Conservation (phyloP, 2,797 vertebrate genomes). For the Acropternis orthonyx region DNA sequence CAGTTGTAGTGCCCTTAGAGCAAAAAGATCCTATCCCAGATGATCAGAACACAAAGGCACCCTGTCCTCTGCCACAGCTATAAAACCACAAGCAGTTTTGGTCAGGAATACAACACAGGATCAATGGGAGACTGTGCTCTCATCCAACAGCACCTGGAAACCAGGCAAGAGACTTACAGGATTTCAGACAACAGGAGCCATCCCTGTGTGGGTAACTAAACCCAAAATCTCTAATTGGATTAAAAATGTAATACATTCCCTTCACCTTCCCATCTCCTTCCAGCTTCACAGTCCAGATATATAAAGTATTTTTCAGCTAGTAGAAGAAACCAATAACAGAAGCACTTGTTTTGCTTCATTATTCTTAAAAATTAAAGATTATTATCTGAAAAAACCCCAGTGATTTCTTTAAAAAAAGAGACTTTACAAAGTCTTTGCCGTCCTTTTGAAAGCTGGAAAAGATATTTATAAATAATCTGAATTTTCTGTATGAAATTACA, state of each 20-base stretch:
- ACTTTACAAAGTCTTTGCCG: background rate
- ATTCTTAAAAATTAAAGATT: background rate
- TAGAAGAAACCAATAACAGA: background rate
- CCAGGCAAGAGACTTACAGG: background rate
- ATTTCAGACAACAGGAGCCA: background rate
- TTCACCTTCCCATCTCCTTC: background rate
- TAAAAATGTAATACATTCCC: background rate
- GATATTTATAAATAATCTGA: background rate
- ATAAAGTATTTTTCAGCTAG: background rate
- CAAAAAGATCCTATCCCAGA: background rate
- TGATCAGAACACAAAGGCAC: background rate
- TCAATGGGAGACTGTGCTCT: background rate
- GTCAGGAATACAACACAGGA: background rate
- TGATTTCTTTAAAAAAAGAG: background rate
- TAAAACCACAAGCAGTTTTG: background rate
- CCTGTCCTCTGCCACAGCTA: background rate
- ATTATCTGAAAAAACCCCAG: background rate
- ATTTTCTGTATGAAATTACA: background rate
- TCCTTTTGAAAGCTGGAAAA: background rate
- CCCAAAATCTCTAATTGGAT: background rate
- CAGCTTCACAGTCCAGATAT: background rate
- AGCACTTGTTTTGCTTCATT: background rate
- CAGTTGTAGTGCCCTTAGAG: background rate
- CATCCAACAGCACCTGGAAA: background rate
- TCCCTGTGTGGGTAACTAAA: background rate